Evolutionary conservation across 2,888 invertebrate species (phyloP).

Genomic region (Cordilura impudica): DNA sequence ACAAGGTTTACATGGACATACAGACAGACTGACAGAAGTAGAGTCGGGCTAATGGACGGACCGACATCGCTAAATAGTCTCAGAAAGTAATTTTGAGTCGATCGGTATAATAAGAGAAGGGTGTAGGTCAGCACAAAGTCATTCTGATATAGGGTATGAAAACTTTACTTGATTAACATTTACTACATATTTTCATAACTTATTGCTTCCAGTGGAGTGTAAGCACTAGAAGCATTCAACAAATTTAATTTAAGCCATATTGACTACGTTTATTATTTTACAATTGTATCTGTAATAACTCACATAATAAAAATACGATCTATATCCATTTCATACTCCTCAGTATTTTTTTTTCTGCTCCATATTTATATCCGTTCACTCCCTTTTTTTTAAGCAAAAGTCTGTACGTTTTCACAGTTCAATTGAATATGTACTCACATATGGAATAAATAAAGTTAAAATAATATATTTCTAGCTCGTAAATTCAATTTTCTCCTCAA

Average conservation of each 20-base stretch:
- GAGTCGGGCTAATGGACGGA: too few relatives aligned
- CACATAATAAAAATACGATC: slow-evolving; percentile 2
- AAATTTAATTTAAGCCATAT: background rate
- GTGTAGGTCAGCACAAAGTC: too few relatives aligned
- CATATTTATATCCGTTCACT: background rate
- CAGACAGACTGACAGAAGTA: too few relatives aligned
- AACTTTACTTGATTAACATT: too few relatives aligned
- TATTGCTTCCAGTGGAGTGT: background rate
- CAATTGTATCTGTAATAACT: background rate
- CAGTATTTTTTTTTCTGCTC: background rate
- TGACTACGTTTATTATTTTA: background rate
- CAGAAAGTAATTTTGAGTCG: too few relatives aligned
- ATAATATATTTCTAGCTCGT: slow-evolving; percentile 64
- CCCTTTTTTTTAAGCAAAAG: background rate
- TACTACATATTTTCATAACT: background rate
- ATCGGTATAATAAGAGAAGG: too few relatives aligned
- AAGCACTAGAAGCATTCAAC: too few relatives aligned
- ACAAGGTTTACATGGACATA: too few relatives aligned
- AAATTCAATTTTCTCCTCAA: slow-evolving; percentile 73
- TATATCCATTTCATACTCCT: background rate
- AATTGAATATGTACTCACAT: too few relatives aligned
- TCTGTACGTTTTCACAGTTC: background rate
- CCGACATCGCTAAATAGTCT: too few relatives aligned
- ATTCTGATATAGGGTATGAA: too few relatives aligned
- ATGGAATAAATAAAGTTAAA: slow-evolving; percentile 6